phyloP scores from a whole-genome alignment of 2,113 vertebrate genomes.

The Panthera leo region DNA sequence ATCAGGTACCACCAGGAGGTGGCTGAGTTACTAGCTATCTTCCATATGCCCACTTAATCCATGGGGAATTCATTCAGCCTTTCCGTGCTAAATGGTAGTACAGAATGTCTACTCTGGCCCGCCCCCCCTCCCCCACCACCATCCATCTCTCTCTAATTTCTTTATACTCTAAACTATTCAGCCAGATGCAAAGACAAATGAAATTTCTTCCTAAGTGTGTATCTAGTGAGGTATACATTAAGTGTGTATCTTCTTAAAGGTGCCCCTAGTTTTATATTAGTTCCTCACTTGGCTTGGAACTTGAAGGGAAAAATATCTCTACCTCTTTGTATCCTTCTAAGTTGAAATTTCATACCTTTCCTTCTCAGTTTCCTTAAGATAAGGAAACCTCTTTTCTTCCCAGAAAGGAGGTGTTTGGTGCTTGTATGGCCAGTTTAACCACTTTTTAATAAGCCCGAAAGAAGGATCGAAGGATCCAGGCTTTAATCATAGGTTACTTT shows the following conservation, averaged over 20 bases:
- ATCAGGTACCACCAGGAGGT: background rate
- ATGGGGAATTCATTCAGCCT: background rate
- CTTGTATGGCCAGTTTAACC: background rate
- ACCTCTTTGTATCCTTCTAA: background rate
- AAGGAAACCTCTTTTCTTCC: background rate
- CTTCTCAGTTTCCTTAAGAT: background rate
- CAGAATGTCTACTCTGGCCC: background rate
- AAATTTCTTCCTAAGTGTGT: background rate
- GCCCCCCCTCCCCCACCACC: no score
- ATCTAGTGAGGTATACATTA: background rate
- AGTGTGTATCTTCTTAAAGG: background rate
- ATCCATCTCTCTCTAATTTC: background rate
- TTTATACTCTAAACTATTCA: background rate
- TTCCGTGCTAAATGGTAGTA: background rate
- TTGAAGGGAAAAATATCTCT: background rate
- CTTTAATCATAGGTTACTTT: background rate
- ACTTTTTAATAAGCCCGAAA: slow-evolving; percentile 23
- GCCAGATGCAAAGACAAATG: background rate
- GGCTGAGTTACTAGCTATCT: background rate
- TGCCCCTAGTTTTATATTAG: background rate
- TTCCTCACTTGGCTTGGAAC: background rate
- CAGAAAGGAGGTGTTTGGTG: background rate
- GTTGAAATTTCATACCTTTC: background rate
- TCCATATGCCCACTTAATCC: background rate
- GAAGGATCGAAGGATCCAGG: background rate